phyloP scores from a whole-genome alignment of 2,797 vertebrate genomes.

The Silurus lanzhouensis region DNA sequence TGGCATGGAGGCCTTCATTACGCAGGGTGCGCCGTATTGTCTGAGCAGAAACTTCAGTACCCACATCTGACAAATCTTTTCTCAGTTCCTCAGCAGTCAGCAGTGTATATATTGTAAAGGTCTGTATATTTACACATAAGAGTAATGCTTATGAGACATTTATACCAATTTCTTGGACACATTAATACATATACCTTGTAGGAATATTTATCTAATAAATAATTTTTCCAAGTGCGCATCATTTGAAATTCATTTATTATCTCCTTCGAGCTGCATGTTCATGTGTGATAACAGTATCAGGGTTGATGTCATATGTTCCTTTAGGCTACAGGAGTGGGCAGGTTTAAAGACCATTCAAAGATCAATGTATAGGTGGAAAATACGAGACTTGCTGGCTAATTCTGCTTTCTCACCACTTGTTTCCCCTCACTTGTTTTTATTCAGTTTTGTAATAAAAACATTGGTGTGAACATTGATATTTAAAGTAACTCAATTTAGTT shows the following conservation, averaged over 20 bases:
- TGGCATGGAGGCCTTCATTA: too few relatives aligned
- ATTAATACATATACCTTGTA: neutral
- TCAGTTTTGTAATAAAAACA: neutral
- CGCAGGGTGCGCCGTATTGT: too few relatives aligned
- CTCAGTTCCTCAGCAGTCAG: too few relatives aligned
- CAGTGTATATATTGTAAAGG: neutral
- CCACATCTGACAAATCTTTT: too few relatives aligned
- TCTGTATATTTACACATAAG: neutral
- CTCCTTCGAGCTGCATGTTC: neutral
- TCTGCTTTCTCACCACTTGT: neutral
- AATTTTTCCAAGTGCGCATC: neutral
- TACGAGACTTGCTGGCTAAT: neutral
- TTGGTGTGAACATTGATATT: neutral
- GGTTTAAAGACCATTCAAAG: neutral
- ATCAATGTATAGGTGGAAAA: neutral
- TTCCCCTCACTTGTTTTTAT: neutral
- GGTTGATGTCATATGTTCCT: neutral
- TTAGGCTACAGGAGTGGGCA: neutral
- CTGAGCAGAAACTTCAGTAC: too few relatives aligned
- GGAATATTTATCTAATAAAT: neutral
- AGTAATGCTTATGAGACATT: neutral
- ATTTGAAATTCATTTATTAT: neutral
- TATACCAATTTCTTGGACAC: neutral
- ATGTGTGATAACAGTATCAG: neutral
- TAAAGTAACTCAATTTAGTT: neutral